A percentile compares a stretch with the other conserved stretches of the same genome.
phyloP scores from a whole-genome alignment of 2,888 invertebrate species.

The Rhamnusium bicolor region DNA sequence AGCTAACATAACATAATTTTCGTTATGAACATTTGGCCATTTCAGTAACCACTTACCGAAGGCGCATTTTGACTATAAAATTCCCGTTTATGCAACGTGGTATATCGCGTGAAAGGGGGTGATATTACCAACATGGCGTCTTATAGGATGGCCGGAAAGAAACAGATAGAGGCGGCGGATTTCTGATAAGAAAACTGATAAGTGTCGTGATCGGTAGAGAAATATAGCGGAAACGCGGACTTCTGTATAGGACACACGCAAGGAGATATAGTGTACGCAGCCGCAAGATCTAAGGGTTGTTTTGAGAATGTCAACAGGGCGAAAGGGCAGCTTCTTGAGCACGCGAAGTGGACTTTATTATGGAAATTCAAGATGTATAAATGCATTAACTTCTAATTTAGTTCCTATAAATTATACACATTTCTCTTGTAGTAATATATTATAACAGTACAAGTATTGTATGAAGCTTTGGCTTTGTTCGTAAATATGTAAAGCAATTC shows the following conservation, averaged over 20 bases:
- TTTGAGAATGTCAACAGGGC: constrained; percentile 35
- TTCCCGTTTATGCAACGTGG: constrained; percentile 47
- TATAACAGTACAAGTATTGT: background rate
- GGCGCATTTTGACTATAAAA: constrained; percentile 46
- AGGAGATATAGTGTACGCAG: constrained; percentile 56
- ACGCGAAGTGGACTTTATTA: constrained; percentile 50
- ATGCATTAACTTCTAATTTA: constrained; percentile 2
- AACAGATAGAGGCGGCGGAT: constrained; percentile 65
- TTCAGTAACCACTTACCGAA: constrained; percentile 42
- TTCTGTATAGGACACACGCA: constrained; percentile 67
- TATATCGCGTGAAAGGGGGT: constrained; percentile 58
- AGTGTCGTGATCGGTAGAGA: constrained; percentile 65
- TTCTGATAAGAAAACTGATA: constrained; percentile 64
- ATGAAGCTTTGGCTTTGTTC: background rate
- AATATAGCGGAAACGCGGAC: constrained; percentile 68
- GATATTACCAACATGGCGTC: constrained; percentile 63
- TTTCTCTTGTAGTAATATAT: background rate
- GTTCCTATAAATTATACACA: constrained; percentile 6
- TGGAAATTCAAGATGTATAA: constrained; percentile 21
- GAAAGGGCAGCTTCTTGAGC: constrained; percentile 57
- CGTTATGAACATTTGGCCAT: constrained; percentile 40
- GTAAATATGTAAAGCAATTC: background rate
- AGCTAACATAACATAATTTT: background rate
- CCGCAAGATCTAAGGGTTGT: constrained; percentile 38
- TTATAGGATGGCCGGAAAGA: constrained; percentile 66